Conservation (phyloP, 2,113 vertebrate genomes). For the Glaucidium brasilianum region DNA sequence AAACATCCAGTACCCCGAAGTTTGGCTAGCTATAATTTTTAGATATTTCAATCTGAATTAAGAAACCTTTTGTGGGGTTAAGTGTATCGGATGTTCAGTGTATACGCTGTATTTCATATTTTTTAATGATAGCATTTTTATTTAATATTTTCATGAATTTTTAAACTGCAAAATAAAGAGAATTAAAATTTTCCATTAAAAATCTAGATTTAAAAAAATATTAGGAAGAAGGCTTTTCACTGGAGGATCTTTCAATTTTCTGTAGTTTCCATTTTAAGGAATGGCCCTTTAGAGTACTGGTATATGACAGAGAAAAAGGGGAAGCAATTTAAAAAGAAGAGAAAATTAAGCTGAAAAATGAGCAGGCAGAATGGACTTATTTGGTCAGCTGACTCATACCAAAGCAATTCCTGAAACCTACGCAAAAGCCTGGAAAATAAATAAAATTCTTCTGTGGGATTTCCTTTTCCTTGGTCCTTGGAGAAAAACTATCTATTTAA, state of each 20-base stretch:
- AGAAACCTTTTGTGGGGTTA: background rate
- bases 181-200: background rate
- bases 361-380: background rate
- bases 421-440: constrained; percentile 6
- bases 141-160: background rate
- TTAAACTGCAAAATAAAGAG: background rate
- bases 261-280: background rate
- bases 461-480: background rate
- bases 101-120: background rate
- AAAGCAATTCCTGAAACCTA: background rate
- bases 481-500: background rate
- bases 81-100: background rate
- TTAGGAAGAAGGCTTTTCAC: background rate
- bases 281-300: background rate
- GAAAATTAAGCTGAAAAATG: background rate
- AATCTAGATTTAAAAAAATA: background rate
- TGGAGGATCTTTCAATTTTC: background rate
- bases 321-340: background rate
- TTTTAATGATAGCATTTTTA: background rate
- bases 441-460: constrained; percentile 15
- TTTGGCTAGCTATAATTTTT: background rate
- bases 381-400: constrained; percentile 1
- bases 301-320: background rate
- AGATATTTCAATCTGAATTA: background rate
- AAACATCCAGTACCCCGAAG: background rate